Evolutionary conservation across 2,888 invertebrate genomes (phyloP).

Genomic region (Drosophila prostipennis): DNA sequence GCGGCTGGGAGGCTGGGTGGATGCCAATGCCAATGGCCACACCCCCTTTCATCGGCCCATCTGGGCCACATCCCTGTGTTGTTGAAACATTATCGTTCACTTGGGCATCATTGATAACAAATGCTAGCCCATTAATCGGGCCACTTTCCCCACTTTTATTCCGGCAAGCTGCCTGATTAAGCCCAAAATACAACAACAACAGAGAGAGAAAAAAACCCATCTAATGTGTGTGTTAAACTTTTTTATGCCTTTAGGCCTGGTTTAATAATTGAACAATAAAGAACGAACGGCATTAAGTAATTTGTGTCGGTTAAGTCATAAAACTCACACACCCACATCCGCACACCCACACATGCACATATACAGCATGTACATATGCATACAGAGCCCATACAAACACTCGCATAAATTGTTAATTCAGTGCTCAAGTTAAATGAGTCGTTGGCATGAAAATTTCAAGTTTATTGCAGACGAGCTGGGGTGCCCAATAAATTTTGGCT

Average conservation of each 20-base stretch:
- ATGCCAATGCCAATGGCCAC: too few relatives aligned
- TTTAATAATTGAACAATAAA: conserved; percentile 78
- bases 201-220: neutral
- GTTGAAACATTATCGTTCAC: conserved; percentile 75
- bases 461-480: conserved; percentile 58
- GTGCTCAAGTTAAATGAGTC: conserved; percentile 75
- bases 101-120: conserved; percentile 80
- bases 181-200: neutral
- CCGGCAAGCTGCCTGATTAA: conserved; percentile 48
- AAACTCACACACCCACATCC: conserved; percentile 47
- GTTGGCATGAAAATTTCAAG: conserved; percentile 74
- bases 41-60: conserved; percentile 1
- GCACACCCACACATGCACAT: conserved; percentile 1
- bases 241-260: conserved; percentile 58
- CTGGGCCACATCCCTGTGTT: conserved; percentile 25
- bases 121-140: conserved; percentile 76
- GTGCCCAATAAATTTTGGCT: conserved; percentile 30
- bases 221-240: conserved; percentile 72
- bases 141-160: conserved; percentile 44
- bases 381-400: conserved; percentile 10
- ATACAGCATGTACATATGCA: neutral
- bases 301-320: conserved; percentile 70
- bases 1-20: neutral
- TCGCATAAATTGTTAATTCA: conserved; percentile 75
- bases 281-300: conserved; percentile 74